These are phyloP conservation scores for Schrankia costaestrigalis DNA, from an alignment of 2,888 invertebrate species.

Conservation along the genomic window DNA sequence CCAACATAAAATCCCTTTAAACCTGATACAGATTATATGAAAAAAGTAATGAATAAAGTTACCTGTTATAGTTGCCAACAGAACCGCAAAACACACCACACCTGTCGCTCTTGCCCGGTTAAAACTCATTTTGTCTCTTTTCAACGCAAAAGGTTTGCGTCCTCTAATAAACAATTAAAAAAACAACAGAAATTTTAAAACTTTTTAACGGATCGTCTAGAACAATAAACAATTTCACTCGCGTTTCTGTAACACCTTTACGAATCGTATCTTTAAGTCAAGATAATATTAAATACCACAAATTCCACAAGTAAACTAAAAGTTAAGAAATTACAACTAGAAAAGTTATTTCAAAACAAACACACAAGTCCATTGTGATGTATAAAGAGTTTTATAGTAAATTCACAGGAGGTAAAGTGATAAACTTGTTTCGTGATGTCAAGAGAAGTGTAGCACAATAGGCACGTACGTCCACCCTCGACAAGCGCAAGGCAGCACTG, in stretches of 20 bases:
- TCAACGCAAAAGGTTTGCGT: slow-evolving; percentile 59
- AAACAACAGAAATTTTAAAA: slow-evolving; percentile 65
- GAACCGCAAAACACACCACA: slow-evolving; percentile 70
- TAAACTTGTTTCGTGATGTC: slow-evolving; percentile 72
- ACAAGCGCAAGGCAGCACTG: slow-evolving; percentile 60
- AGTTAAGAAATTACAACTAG: slow-evolving; percentile 43
- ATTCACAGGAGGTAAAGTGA: slow-evolving; percentile 34
- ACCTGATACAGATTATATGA: background rate
- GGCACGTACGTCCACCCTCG: slow-evolving; percentile 56
- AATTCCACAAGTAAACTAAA: slow-evolving; percentile 60
- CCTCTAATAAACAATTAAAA: slow-evolving; percentile 60
- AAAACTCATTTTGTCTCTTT: slow-evolving; percentile 75
- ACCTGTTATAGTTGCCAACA: slow-evolving; percentile 74
- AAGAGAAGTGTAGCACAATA: slow-evolving; percentile 30
- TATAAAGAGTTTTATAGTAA: slow-evolving; percentile 28
- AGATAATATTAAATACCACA: slow-evolving; percentile 62
- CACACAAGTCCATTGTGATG: slow-evolving; percentile 60
- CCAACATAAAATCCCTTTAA: background rate
- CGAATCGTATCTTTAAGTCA: slow-evolving; percentile 56
- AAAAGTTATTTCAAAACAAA: slow-evolving; percentile 41
- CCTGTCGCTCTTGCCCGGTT: slow-evolving; percentile 70
- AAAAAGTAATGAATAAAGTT: slow-evolving; percentile 34
- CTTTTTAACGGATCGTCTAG: slow-evolving; percentile 59
- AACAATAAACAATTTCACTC: slow-evolving; percentile 71
- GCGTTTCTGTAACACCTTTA: slow-evolving; percentile 64